phyloP scores from a whole-genome alignment of 2,888 invertebrate genomes.

The Tipula lateralis region DNA sequence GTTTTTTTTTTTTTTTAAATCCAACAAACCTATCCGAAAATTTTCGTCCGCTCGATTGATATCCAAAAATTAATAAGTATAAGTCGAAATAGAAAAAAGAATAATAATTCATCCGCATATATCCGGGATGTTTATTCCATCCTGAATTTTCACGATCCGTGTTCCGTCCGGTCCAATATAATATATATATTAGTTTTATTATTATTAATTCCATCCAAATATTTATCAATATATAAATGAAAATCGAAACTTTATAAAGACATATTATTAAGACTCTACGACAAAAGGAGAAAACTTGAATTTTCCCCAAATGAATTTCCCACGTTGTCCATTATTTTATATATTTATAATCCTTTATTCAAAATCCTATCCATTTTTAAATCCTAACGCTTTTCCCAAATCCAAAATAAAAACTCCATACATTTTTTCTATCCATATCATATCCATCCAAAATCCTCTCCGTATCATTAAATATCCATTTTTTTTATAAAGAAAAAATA shows the following conservation, averaged over 20 bases:
- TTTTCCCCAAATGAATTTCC: slow-evolving; percentile 6
- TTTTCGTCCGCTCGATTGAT: background rate
- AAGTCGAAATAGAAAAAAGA: background rate
- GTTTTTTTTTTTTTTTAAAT: background rate
- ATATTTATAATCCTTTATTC: background rate
- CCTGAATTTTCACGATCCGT: background rate
- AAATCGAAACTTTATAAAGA: background rate
- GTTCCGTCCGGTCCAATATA: background rate
- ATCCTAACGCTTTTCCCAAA: slow-evolving; percentile 3
- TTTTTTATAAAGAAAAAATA: slow-evolving; percentile 20
- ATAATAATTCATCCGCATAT: background rate
- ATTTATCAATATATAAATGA: background rate
- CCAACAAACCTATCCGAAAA: slow-evolving; percentile 5
- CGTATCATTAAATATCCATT: slow-evolving; percentile 24
- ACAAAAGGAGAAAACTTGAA: background rate
- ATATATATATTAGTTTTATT: background rate
- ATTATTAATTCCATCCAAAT: background rate
- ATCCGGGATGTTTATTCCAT: background rate
- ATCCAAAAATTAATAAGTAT: background rate
- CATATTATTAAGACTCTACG: background rate
- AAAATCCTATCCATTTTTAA: slow-evolving; percentile 24
- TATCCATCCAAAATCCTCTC: slow-evolving; percentile 24
- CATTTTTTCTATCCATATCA: slow-evolving; percentile 19
- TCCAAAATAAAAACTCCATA: slow-evolving; percentile 15
- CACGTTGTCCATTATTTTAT: background rate